Evolutionary conservation across 2,797 vertebrate genomes (phyloP).

Genomic region (Acipenser transmontanus): DNA sequence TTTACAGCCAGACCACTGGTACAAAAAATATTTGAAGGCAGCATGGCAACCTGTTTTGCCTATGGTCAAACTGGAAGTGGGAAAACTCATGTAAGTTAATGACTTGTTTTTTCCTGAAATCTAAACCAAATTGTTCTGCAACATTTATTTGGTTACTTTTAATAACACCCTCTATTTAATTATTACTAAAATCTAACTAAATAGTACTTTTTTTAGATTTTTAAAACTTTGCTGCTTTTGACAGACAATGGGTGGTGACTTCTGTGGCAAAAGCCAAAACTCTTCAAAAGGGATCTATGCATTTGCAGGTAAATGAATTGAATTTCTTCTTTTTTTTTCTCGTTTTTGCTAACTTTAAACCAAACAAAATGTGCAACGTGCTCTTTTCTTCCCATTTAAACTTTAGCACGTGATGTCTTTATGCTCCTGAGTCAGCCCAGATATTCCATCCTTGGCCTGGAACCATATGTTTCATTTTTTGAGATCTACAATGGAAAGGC

Average conservation of each 20-base stretch:
- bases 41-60: slow-evolving; percentile 84
- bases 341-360: too few species aligned
- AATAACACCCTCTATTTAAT: too few species aligned
- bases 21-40: slow-evolving; percentile 84
- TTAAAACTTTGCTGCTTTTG: slow-evolving; percentile 18
- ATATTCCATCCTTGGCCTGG: slow-evolving; percentile 62
- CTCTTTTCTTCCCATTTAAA: slow-evolving; percentile 18
- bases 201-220: too few species aligned
- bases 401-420: slow-evolving; percentile 85
- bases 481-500: slow-evolving; percentile 98
- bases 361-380: too few species aligned
- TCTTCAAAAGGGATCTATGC: slow-evolving; percentile 86
- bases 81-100: slow-evolving; percentile 84
- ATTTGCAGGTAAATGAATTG: slow-evolving; percentile 72
- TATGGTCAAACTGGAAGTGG: slow-evolving; percentile 97
- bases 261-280: slow-evolving; percentile 79
- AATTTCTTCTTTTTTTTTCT: too few species aligned
- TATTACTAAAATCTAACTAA: too few species aligned
- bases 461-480: slow-evolving; percentile 85
- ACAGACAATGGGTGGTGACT: slow-evolving; percentile 93
- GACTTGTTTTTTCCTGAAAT: too few species aligned
- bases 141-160: too few species aligned
- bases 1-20: slow-evolving; percentile 90
- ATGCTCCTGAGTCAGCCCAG: slow-evolving; percentile 66
- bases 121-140: too few species aligned